phyloP scores from a whole-genome alignment of 2,888 invertebrate species.

The Tetranychus piercei region DNA sequence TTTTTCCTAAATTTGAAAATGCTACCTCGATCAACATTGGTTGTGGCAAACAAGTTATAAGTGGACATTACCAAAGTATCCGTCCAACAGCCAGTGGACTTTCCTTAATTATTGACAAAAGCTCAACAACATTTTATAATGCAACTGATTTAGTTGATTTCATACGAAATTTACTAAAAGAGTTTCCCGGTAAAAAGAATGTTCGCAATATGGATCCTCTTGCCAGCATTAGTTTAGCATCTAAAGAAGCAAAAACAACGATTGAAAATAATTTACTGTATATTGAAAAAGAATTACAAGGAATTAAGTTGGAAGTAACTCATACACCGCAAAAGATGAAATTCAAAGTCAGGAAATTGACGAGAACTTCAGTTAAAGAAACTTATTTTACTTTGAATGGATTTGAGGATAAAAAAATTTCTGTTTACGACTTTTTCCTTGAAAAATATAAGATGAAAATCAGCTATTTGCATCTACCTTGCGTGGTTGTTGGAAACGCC shows the following conservation, averaged over 20 bases:
- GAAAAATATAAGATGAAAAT: background rate
- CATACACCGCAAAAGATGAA: background rate
- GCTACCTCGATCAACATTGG: background rate
- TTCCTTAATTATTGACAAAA: conserved; percentile 17
- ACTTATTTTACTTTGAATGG: background rate
- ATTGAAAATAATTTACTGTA: background rate
- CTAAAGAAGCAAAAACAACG: background rate
- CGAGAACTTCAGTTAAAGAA: background rate
- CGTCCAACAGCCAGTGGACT: conserved; percentile 14
- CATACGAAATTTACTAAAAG: background rate
- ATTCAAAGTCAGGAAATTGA: background rate
- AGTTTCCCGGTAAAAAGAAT: background rate
- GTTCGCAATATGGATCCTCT: background rate
- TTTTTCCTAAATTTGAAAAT: background rate
- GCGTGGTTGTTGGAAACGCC: background rate
- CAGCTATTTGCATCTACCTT: background rate
- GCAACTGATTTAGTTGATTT: background rate
- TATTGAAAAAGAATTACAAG: background rate
- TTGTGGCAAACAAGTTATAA: conserved; percentile 8
- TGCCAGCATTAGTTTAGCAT: background rate
- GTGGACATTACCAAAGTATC: conserved; percentile 20
- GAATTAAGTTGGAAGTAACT: background rate
- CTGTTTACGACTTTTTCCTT: conserved; percentile 1
- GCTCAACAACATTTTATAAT: conserved; percentile 16
- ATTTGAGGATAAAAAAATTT: background rate